A percentile compares a stretch with the other conserved stretches of the same genome.
Evolutionary conservation across 2,888 invertebrate species (phyloP).

Genomic region (Holacanthella duospinosa): DNA sequence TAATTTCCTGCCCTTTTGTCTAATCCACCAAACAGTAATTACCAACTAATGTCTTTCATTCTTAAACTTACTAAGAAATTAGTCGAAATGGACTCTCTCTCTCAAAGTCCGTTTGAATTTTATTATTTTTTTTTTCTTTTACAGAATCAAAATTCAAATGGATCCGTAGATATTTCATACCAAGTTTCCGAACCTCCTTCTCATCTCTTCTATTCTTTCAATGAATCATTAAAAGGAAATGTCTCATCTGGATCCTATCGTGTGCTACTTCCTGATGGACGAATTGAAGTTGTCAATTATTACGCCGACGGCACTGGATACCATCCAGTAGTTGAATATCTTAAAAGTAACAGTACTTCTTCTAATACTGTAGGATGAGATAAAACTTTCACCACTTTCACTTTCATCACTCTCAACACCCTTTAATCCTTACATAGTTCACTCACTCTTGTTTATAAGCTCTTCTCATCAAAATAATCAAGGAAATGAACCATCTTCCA

Average conservation of each 20-base stretch:
- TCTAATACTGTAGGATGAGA: background rate
- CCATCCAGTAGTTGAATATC: conserved; percentile 5
- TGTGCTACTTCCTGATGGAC: conserved; percentile 27
- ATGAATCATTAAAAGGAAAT: conserved; percentile 13
- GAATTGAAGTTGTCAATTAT: conserved; percentile 24
- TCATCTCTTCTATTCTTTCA: background rate
- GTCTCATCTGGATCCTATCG: conserved; percentile 22
- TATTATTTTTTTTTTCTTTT: background rate
- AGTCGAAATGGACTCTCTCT: too few species aligned
- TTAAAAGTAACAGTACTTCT: background rate
- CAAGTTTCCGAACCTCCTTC: background rate
- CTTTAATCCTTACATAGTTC: background rate
- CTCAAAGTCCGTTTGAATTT: too few species aligned
- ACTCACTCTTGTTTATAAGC: background rate
- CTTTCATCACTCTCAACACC: background rate
- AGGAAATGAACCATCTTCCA: background rate
- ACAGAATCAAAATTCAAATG: background rate
- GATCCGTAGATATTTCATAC: background rate
- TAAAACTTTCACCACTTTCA: background rate
- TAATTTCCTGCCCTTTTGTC: too few species aligned
- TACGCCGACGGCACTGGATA: conserved; percentile 24
- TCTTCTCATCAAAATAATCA: background rate
- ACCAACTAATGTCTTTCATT: too few species aligned
- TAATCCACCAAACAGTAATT: too few species aligned
- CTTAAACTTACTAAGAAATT: too few species aligned